A percentile compares a stretch with the other conserved stretches of the same genome.
Evolutionary conservation across 1,140 invertebrate genomes (phyloP).

Genomic region (Phymorhynchus buccinoides): DNA sequence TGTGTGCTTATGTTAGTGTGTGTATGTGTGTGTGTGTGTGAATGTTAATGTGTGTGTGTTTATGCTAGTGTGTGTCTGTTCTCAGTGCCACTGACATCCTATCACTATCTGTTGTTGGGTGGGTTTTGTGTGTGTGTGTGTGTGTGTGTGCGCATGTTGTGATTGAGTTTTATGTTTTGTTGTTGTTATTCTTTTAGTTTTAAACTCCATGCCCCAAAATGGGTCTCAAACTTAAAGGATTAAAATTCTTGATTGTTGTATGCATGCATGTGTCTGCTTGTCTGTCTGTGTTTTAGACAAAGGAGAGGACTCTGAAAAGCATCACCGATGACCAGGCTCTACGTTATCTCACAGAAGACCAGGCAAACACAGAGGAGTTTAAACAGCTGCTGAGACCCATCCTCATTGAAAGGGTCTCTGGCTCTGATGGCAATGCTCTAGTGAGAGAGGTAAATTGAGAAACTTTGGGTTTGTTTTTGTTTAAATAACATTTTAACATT

Average conservation of each 20-base stretch:
- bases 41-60: too few relatives aligned
- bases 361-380: conserved; percentile 49
- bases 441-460: conserved; percentile 52
- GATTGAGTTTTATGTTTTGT: too few relatives aligned
- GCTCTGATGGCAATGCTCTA: conserved; percentile 48
- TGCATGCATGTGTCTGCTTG: background rate
- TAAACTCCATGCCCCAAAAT: background rate
- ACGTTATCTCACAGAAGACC: conserved; percentile 22
- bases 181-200: too few relatives aligned
- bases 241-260: background rate
- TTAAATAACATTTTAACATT: background rate
- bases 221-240: background rate
- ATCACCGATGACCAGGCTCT: conserved; percentile 33
- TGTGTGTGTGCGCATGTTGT: background rate
- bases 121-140: too few relatives aligned
- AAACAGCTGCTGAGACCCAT: conserved; percentile 50
- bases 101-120: too few relatives aligned
- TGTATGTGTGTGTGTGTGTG: too few relatives aligned
- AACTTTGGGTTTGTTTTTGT: conserved; percentile 7
- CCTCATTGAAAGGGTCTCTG: conserved; percentile 53
- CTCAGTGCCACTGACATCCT: too few relatives aligned
- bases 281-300: background rate
- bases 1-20: too few relatives aligned
- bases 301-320: conserved; percentile 19
- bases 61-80: too few relatives aligned